Base-by-base conservation (phyloP, 2,113 vertebrate genomes). In the Podilymbus podiceps region DNA sequence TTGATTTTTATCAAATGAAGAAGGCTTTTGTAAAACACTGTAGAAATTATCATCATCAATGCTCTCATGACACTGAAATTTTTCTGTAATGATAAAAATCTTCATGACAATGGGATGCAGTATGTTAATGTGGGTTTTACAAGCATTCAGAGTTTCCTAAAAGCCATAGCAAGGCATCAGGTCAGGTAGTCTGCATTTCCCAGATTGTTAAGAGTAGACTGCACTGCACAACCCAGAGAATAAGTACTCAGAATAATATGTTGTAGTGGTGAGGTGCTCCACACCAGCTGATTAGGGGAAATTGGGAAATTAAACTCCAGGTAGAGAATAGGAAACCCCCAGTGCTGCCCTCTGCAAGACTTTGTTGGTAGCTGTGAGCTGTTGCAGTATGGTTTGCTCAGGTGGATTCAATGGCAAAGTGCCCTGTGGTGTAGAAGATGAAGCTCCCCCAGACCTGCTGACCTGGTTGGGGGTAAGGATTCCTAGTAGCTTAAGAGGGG, bases 341-440 rank as follows among this genome's bases (percentile, higher is more conserved):
- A 7, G 38, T 50, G 30, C 56, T 84, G 33, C n/a, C 12, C 8
- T 52, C 22, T 1, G 1, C 38, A 49, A 49, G 59, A 40, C 30
- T 72, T 28, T n/a, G 27, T n/a, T 73, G 38, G 67, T 21, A 59
- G n/a, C 38, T 74, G 28, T 50, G 59, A 94, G 62, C 58, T 86
- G 58, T 89, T 90, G 49, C 15, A 3, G 28, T 13, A 25, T 0
- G 3, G 4, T 35, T 78, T 47, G 35, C 55, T 88, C 35, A 14
- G 44, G 24, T 12, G 76, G 23, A 47, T n/a, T 31, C 33, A 76
- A 62, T 2, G 4, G 8, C 44, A 8, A 25, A 24, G 6, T 12
- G 27, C 42, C n/a, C 24, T 0, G 0, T 7, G 28, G 9, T 23
- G 27, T 28, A 69, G 53, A 50, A 47, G 31, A 24, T 1, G 4